These are phyloP conservation scores for Hystrix brachyura DNA, from an alignment of 2,113 vertebrate genomes.

Conservation along the genomic window DNA sequence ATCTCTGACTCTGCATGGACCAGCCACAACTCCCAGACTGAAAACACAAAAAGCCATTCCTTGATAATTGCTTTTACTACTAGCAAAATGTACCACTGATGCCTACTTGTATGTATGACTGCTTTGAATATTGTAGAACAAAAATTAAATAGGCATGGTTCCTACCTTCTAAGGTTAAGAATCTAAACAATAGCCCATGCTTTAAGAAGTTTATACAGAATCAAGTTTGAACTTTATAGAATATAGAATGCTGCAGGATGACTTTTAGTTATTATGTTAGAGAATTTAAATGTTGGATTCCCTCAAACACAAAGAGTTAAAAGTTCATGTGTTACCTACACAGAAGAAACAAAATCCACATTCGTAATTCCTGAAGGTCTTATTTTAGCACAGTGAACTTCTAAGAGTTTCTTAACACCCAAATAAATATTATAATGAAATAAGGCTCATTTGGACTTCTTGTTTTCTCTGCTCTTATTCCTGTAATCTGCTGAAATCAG, in stretches of 20 bases:
- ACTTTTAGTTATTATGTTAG: constrained; percentile 17
- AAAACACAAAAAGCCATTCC: background rate
- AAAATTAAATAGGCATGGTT: background rate
- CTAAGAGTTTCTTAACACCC: background rate
- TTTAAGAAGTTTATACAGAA: background rate
- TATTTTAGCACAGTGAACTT: constrained; percentile 21
- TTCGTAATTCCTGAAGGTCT: constrained; percentile 30
- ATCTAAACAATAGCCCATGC: background rate
- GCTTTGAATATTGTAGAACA: background rate
- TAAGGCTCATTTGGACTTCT: background rate
- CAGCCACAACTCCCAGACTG: background rate
- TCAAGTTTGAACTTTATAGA: constrained; percentile 19
- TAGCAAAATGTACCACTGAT: background rate
- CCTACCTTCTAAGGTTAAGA: background rate
- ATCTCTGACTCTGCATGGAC: background rate
- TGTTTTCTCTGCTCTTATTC: background rate
- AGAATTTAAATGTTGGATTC: constrained; percentile 29
- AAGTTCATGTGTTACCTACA: background rate
- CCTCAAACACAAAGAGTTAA: constrained; percentile 10
- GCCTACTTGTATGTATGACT: background rate
- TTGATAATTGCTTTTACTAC: background rate
- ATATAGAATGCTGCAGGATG: background rate
- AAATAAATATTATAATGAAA: background rate
- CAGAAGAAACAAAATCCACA: constrained; percentile 45
- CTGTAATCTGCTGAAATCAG: background rate